Evolutionary conservation across 2,113 vertebrate species (phyloP), one percentile per base, ranked within the genome.

Genomic region (Piprites chloris): DNA sequence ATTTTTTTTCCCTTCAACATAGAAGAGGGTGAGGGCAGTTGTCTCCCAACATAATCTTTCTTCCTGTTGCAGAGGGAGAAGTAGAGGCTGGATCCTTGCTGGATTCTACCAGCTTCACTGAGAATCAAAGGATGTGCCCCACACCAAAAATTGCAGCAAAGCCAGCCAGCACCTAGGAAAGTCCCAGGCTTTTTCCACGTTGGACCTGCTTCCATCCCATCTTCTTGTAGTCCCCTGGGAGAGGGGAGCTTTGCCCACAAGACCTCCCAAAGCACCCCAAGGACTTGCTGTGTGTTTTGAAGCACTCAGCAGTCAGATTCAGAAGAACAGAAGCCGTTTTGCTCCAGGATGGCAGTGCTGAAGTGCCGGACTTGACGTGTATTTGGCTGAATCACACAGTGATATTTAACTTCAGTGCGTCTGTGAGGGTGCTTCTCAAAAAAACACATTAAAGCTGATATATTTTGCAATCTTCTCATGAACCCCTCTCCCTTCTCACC

Each of bases 221-320:
- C 32, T 7, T 28, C 0, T 14, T 30, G 6, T 8, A 15, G n/a
- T 7, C 7, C 14, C 20, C 33, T 53, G 1, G 1, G 16, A 58
- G 11, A 75, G 7, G 6, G 10, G 3, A 85, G 14, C 22, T 83
- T 39, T 62, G 11, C 7, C 12, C 17, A 23, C 11, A 39, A 0
- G 53, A 52, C 20, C 26, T 68, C 35, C 20, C 28, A 80, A 0
- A 9, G 32, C 23, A 52, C 7, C n/a, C 21, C 16, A 49, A 44
- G 37, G 46, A 28, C 13, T 12, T 39, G 28, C 14, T 58, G 68
- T 32, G 27, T 71, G 4, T 63, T 74, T 62, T 66, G 28, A 79
- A 50, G 55, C 37, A 55, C 42, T 77, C 50, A 77, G 12, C 14
- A 71, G 21, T 11, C 73, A 85, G 14, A 68, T 28, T 22, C 14